These are phyloP conservation scores for Xestobium rufovillosum DNA, from an alignment of 2,888 invertebrate species.

Conservation along the genomic window DNA sequence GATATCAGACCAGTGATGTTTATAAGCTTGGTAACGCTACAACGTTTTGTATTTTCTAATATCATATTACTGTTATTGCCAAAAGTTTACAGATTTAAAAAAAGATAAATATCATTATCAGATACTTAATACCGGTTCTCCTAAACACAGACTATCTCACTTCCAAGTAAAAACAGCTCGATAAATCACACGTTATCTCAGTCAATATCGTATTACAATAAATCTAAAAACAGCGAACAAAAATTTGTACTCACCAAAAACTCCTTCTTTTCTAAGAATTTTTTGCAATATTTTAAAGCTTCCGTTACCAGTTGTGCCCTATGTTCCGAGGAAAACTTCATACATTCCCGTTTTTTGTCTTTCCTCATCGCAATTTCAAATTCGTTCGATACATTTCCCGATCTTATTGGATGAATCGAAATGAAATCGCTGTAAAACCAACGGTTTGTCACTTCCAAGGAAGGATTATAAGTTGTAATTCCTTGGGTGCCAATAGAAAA, in stretches of 20 bases:
- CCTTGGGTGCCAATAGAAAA: constrained; percentile 94
- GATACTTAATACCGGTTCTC: no score
- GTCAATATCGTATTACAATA: no score
- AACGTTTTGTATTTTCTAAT: no score
- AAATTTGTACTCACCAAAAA: constrained; percentile 54
- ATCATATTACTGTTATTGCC: no score
- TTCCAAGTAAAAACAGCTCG: no score
- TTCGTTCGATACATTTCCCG: constrained; percentile 51
- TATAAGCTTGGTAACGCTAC: constrained; percentile 72
- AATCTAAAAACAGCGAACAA: neutral
- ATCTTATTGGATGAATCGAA: constrained; percentile 39
- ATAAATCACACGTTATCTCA: no score
- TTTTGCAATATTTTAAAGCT: constrained; percentile 71
- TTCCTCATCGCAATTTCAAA: constrained; percentile 81
- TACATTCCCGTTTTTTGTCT: constrained; percentile 84
- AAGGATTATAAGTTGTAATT: constrained; percentile 97
- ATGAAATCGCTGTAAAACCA: constrained; percentile 72
- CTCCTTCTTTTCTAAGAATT: constrained; percentile 77
- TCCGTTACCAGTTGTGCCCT: constrained; percentile 88
- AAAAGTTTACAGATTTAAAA: no score
- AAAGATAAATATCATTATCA: no score
- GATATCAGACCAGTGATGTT: constrained; percentile 95
- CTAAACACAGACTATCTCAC: no score
- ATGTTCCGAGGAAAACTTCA: constrained; percentile 95
- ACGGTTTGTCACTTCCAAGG: constrained; percentile 86